Evolutionary conservation across 2,888 invertebrate genomes (phyloP).

Genomic region (Congeria kusceri): DNA sequence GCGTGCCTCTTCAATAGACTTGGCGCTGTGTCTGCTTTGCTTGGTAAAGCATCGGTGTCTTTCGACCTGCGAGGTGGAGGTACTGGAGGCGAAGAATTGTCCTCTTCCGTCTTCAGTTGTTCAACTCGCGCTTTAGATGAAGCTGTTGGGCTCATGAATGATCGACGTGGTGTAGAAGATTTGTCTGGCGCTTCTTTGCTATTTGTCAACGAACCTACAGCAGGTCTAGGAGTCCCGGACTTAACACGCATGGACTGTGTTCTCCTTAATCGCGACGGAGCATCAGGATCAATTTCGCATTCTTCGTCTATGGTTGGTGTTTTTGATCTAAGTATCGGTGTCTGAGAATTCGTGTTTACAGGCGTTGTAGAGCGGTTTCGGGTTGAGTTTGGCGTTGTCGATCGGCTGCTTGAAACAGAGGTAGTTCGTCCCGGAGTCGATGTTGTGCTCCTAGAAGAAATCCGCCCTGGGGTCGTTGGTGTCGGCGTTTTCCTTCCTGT

Average conservation of each 20-base stretch:
- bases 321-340: conserved; percentile 38
- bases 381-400: conserved; percentile 41
- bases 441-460: conserved; percentile 28
- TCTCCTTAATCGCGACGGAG: conserved; percentile 57
- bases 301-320: conserved; percentile 58
- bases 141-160: conserved; percentile 78
- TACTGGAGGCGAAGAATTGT: conserved; percentile 58
- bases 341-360: conserved; percentile 34
- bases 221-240: conserved; percentile 44
- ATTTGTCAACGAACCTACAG: conserved; percentile 38
- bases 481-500: conserved; percentile 14
- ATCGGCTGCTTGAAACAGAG: conserved; percentile 16
- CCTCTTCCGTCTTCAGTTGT: conserved; percentile 51
- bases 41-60: conserved; percentile 52
- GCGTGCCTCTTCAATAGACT: conserved; percentile 71
- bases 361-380: conserved; percentile 49
- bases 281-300: conserved; percentile 40
- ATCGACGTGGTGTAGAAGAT: conserved; percentile 50
- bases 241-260: conserved; percentile 68
- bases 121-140: conserved; percentile 70
- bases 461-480: conserved; percentile 33
- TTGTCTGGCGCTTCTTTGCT: conserved; percentile 45
- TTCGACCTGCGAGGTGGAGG: conserved; percentile 63
- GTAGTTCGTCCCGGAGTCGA: conserved; percentile 40
- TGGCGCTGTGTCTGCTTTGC: conserved; percentile 42